Evolutionary conservation across 1,140 invertebrate genomes (phyloP).

Genomic region (Hyles euphorbiae): DNA sequence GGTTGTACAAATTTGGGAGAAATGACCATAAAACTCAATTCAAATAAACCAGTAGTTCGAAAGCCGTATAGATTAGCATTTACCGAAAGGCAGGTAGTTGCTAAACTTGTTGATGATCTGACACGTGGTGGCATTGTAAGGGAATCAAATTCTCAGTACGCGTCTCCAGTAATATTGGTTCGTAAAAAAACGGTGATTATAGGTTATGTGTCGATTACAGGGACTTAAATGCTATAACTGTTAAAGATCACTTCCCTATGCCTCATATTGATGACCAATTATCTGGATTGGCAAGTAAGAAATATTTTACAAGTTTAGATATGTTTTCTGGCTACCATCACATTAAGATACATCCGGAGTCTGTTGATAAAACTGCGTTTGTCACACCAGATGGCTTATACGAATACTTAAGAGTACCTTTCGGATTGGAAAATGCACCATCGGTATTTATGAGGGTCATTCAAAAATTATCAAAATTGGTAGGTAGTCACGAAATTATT

Average conservation of each 20-base stretch:
- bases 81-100: constrained; percentile 17
- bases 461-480: constrained; percentile 20
- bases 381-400: constrained; percentile 41
- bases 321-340: constrained; percentile 61
- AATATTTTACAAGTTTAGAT: constrained; percentile 48
- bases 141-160: constrained; percentile 8
- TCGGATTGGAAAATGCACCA: constrained; percentile 34
- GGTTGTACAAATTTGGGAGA: constrained; percentile 22
- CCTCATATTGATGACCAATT: constrained; percentile 27
- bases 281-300: constrained; percentile 31
- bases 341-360: constrained; percentile 35
- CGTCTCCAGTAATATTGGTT: constrained; percentile 6
- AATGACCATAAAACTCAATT: constrained; percentile 22
- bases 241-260: constrained; percentile 8
- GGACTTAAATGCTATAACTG: constrained; percentile 1
- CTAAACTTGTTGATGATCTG: constrained; percentile 2
- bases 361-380: constrained; percentile 39
- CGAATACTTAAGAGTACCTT: constrained; percentile 33
- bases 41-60: constrained; percentile 21
- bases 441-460: constrained; percentile 30
- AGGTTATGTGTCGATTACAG: constrained; percentile 9
- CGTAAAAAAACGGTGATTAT: constrained; percentile 2
- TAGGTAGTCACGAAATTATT: constrained; percentile 10
- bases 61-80: constrained; percentile 24
- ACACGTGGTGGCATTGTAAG: neutral